Base-by-base conservation (phyloP, 2,888 invertebrate species). In the Trachelus tabidus region DNA sequence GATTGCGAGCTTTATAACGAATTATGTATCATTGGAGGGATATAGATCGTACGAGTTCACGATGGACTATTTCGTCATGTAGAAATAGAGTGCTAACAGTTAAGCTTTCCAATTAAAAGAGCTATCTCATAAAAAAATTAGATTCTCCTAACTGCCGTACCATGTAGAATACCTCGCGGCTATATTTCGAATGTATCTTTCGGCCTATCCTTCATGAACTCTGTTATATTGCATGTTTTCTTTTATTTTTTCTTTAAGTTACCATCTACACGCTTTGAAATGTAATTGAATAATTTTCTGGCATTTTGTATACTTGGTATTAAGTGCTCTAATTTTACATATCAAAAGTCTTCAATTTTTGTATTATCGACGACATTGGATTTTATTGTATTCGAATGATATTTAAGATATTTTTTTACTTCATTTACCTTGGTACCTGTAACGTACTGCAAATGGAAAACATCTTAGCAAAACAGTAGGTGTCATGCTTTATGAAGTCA, bases 301-400 rank as follows among this genome's bases (percentile, higher is more conserved):
- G 23, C 56, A 23, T 56, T 23, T 56, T 56, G 56, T 9, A 56
- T 15, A 56, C 56, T 56, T 56, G 23, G 23, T 9, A 6, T 56
- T 56, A 23, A 56, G 4, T 23, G 56, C 6, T 56, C 56, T 23
- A 56, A 23, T 56, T 56, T 56, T 56, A 15, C 40, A 15, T 40
- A 40, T 40, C 15, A 71, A 81, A 76, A 79, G 56, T 88, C 86
- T 85, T 86, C 88, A 88, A 84, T 74, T 76, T 31, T 23, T 56
- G 23, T 56, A 56, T 23, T 9, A 56, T 56, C 15, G 23, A 23
- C 56, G 56, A 23, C 56, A 23, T 56, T 56, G 56, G 23, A 56
- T 56, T 56, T 56, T 23, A 56, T 23, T 56, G 0, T 56, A 23
- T 56, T 56, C 9, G 1, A 23, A 15, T 23, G 56, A 56, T 15